phyloP scores from a whole-genome alignment of 2,888 invertebrate species.

The Periphyllus acericola region DNA sequence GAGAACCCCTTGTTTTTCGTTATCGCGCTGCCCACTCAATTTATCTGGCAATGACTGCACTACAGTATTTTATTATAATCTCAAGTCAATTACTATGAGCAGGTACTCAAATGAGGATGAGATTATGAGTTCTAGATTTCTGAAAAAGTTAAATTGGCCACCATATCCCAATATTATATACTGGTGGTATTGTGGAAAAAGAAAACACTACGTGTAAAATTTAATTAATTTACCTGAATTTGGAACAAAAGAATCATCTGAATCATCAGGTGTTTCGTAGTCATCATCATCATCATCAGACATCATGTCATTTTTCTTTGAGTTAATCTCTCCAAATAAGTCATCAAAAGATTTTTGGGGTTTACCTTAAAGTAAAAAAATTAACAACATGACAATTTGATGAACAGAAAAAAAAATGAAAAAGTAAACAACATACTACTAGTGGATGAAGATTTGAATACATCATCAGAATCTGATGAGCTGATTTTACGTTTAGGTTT shows the following conservation, averaged over 20 bases:
- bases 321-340: conserved; percentile 21
- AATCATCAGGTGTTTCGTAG: conserved; percentile 32
- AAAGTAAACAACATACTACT: conserved; percentile 33
- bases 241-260: conserved; percentile 45
- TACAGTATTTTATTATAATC: too few species aligned
- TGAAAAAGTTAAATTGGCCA: too few species aligned
- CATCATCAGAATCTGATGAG: conserved; percentile 57
- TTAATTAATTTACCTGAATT: not conserved
- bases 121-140: too few species aligned
- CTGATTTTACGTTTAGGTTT: conserved; percentile 57
- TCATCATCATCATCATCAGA: conserved; percentile 38
- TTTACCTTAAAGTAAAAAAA: conserved; percentile 10
- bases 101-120: too few species aligned
- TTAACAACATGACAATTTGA: not conserved
- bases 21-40: too few species aligned
- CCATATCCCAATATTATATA: not conserved
- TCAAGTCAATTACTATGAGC: too few species aligned
- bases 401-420: not conserved
- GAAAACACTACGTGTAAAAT: not conserved
- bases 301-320: not conserved
- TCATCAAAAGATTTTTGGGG: conserved; percentile 59
- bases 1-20: too few species aligned
- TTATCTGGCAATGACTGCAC: too few species aligned
- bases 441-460: conserved; percentile 32
- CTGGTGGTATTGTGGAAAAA: not conserved